Evolutionary conservation across 2,888 invertebrate species (phyloP).

Genomic region (Caprella mutica): DNA sequence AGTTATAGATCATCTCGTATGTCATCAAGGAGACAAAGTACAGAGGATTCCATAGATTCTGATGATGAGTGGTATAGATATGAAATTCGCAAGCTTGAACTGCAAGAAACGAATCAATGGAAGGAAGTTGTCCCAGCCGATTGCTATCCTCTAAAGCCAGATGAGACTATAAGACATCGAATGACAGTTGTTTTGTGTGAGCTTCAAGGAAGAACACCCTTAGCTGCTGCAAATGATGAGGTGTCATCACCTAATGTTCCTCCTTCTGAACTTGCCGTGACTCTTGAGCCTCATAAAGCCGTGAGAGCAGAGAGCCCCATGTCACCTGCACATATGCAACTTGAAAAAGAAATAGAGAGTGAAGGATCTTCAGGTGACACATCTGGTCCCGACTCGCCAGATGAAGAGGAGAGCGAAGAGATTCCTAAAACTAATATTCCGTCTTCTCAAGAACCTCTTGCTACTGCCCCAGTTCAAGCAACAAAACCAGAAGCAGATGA

Average conservation of each 20-base stretch:
- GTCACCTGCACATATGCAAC: conserved; percentile 16
- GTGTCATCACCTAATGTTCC: conserved; percentile 31
- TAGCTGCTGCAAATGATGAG: conserved; percentile 36
- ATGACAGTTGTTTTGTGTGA: conserved; percentile 71
- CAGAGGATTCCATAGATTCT: conserved; percentile 78
- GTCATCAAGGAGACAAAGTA: conserved; percentile 71
- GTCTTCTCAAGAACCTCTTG: background rate
- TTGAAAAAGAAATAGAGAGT: conserved; percentile 32
- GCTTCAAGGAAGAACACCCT: conserved; percentile 52
- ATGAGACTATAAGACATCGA: conserved; percentile 59
- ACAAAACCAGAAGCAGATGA: conserved; percentile 1
- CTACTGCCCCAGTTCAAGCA: background rate
- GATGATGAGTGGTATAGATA: conserved; percentile 91
- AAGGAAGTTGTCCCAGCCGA: conserved; percentile 35
- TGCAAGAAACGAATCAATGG: conserved; percentile 54
- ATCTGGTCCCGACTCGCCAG: conserved; percentile 74
- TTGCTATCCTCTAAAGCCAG: conserved; percentile 47
- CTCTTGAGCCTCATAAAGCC: conserved; percentile 11
- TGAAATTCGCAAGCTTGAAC: conserved; percentile 71
- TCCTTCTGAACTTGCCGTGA: conserved; percentile 9
- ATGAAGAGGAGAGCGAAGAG: conserved; percentile 28
- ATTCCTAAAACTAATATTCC: background rate
- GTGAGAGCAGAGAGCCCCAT: conserved; percentile 13
- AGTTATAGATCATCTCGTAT: conserved; percentile 75
- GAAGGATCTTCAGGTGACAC: conserved; percentile 71